Base-by-base conservation (phyloP, 1,140 invertebrate genomes). In the Camponotus pennsylvanicus region DNA sequence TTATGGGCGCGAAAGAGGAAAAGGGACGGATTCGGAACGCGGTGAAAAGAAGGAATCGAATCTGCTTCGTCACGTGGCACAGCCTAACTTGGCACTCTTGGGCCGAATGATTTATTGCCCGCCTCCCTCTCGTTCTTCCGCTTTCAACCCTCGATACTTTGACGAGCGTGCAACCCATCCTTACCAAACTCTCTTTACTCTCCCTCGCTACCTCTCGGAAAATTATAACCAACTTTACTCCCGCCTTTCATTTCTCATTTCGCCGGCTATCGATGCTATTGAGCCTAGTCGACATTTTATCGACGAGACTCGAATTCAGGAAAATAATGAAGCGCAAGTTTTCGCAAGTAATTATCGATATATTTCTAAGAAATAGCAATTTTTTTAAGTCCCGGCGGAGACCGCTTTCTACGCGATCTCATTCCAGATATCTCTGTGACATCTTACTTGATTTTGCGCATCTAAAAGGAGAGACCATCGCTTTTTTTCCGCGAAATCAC, bases 91-190 rank as follows among this genome's bases (percentile, higher is more conserved):
- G 92, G 88, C 73, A 92, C 86, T 93, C 92, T 92, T 91, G 92
- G 90, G 67, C 79, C 85, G 83, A 84, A 82, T 94, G 93, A 94
- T 94, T 94, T 94, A 94, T 94, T 92, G 88, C 85, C 70, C 86
- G 64, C 90, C 86, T 90, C 87, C 88, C 90, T 87, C 89, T 83
- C 83, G 57, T 73, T 52, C 66, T 61, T 79, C 76, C 77, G 55
- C 66, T 61, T 79, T 79, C 70, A 83, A 86, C 85, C 71, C 86
- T 89, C 77, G 86, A 80, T 90, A 67, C 69, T 69, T 69, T 70
- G 86, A 85, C 73, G 49, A 57, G 34, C 18, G 18, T 40, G 13
- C 77, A 21, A 70, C n/a, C 27, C 67, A 4, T 15, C 13, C 37
- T 32, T 64, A 80, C 66, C 45, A 49, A 49, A 40, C 37, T 45